Percentiles rank a stretch among this genome's conserved stretches.
Evolutionary conservation across 2,113 vertebrate genomes (phyloP).

Genomic region (Amazona guildingii): DNA sequence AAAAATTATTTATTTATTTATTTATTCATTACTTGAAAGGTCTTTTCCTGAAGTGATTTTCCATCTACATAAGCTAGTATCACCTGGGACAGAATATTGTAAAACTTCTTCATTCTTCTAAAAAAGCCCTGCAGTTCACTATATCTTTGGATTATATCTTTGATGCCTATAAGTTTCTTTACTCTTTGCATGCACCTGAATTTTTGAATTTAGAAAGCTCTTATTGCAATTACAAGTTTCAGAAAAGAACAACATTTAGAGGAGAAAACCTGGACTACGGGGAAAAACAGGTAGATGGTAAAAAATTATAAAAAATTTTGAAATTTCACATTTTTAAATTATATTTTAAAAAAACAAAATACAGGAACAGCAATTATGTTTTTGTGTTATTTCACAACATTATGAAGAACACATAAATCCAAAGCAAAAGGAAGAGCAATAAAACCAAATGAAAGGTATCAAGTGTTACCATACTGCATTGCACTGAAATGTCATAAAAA

Average conservation of each 20-base stretch:
- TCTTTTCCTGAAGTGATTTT: neutral
- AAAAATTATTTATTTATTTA: neutral
- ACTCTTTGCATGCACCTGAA: neutral
- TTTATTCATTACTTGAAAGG: neutral
- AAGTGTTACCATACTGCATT: conserved; percentile 20
- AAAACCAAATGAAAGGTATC: conserved; percentile 51
- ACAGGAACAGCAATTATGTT: neutral
- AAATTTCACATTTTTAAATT: neutral
- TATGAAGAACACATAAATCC: conserved; percentile 1
- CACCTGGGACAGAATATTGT: neutral
- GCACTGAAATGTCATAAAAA: conserved; percentile 51
- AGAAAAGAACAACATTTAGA: neutral
- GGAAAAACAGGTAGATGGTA: neutral
- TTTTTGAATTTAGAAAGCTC: neutral
- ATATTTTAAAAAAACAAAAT: neutral
- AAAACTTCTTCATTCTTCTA: neutral
- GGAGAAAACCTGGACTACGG: neutral
- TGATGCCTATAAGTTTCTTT: neutral
- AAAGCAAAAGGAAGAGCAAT: conserved; percentile 35
- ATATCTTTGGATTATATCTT: neutral
- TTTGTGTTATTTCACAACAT: neutral
- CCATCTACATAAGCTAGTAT: neutral
- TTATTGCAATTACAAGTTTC: neutral
- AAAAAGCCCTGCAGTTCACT: neutral
- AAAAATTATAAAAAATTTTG: neutral